Evolutionary conservation across 2,888 invertebrate species (phyloP), one percentile per base, ranked within the genome.

Genomic region (Myopa testacea): DNA sequence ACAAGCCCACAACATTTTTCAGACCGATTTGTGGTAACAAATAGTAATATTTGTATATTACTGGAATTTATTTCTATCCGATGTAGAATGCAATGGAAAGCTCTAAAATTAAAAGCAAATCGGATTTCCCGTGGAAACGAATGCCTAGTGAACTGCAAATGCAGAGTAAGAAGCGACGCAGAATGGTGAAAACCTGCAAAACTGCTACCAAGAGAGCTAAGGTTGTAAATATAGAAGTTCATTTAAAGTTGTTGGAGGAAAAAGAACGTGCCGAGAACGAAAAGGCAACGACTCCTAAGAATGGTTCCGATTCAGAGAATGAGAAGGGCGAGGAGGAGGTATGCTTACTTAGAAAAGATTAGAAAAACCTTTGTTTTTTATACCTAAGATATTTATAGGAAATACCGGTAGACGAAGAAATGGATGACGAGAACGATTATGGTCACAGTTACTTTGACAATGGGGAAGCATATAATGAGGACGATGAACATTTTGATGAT

Each of bases 371-470:
- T 16, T 60, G 14, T 69, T 52, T 67, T 78, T 63, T 68, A 63
- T 6, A 10, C 1, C 58, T 52, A 65, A 45, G 19, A 62, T 76
- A 14, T 75, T 37, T 52, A 16, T 76, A 80, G 82, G 84, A 83
- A 40, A 84, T 83, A 63, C 86, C 83, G 4, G 87, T 84, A 10
- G 95, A 96, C 84, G 94, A 95, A 85, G 96, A 96, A 88, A 93
- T 95, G 92, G 96, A 96, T 86, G 95, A 95, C 85, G 96, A 96
- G 34, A 96, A 95, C 37, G 96, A 96, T 87, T 96, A 96, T 86
- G 94, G 94, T 0, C 95, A 95, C 84, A 95, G 94, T 86, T 96
- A 95, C 87, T 96, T 96, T 88, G 96, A 96, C 87, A 95, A 96
- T 88, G 96, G 96, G 1, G 96, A 96, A 89, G 93, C 92, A 50